Evolutionary conservation across 2,888 invertebrate genomes (phyloP), one percentile per base, ranked within the genome.

Genomic region (Diploptera punctata): DNA sequence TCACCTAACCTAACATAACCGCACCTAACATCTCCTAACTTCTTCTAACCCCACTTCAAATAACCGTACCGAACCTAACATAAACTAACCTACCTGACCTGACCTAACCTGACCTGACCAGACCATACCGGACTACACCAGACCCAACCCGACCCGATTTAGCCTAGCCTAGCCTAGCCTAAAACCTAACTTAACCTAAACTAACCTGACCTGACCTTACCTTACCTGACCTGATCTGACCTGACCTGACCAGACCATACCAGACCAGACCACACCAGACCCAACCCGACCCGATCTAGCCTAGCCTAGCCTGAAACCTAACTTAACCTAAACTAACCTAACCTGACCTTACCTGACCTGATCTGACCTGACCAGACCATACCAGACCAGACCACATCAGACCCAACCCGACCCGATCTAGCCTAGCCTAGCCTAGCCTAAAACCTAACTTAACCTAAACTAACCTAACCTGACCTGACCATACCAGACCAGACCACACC

Each of bases 401-500:
- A 49, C 49, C 49, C 4, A n/a, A 49, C 49, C 49, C 4, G 18
- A 49, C 49, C 49, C 4, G 18, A 49, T n/a, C n/a, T n/a, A n/a
- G n/a, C n/a, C n/a, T n/a, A n/a, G n/a, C n/a, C n/a, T n/a, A n/a
- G n/a, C n/a, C n/a, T n/a, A n/a, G n/a, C n/a, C n/a, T n/a, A n/a
- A n/a, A n/a, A n/a, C n/a, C n/a, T n/a, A n/a, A n/a, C n/a, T n/a
- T n/a, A n/a, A n/a, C n/a, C n/a, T n/a, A n/a, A n/a, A n/a, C n/a
- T n/a, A n/a, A n/a, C n/a, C n/a, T n/a, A n/a, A n/a, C n/a, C n/a
- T n/a, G n/a, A n/a, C 49, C 49, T 13, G 18, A 49, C 49, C 49
- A n/a, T 4, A 49, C 49, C 49, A n/a, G n/a, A 49, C 49, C 49
- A n/a, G n/a, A 49, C 49, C 49, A n/a, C 10, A 49, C 49, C 49